phyloP scores from a whole-genome alignment of 2,797 vertebrate species.

The Antennarius maculatus region DNA sequence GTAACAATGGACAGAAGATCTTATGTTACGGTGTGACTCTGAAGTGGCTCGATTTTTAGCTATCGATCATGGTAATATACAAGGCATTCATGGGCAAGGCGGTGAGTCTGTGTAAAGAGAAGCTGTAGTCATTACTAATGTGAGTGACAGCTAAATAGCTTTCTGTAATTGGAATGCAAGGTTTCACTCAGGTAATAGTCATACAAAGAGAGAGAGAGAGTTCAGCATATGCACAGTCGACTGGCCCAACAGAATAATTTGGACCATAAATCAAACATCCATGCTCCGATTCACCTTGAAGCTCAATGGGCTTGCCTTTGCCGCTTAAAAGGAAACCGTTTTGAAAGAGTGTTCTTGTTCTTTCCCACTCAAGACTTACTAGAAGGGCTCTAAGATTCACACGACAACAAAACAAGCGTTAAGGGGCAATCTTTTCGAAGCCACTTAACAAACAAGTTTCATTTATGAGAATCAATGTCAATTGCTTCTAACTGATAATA shows the following conservation, averaged over 20 bases:
- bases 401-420: constrained; percentile 21
- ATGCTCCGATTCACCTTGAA: constrained; percentile 65
- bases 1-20: constrained; percentile 13
- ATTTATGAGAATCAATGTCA: constrained; percentile 25
- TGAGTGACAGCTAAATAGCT: constrained; percentile 69
- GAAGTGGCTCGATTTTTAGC: constrained; percentile 49
- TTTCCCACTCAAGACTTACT: constrained; percentile 26
- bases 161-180: constrained; percentile 69
- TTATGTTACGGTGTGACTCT: constrained; percentile 25
- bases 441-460: constrained; percentile 29
- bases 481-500: constrained; percentile 9
- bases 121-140: constrained; percentile 61
- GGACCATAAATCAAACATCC: constrained; percentile 72
- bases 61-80: constrained; percentile 58
- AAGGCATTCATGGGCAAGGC: constrained; percentile 34
- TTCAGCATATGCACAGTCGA: constrained; percentile 42
- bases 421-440: constrained; percentile 15
- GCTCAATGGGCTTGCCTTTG: constrained; percentile 53
- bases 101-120: constrained; percentile 43
- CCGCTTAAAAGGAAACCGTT: constrained; percentile 52
- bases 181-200: constrained; percentile 67
- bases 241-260: constrained; percentile 66
- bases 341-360: constrained; percentile 52
- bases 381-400: constrained; percentile 23
- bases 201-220: constrained; percentile 54